Base-by-base conservation (phyloP, 2,113 vertebrate genomes). In the Cheilinus undulatus region DNA sequence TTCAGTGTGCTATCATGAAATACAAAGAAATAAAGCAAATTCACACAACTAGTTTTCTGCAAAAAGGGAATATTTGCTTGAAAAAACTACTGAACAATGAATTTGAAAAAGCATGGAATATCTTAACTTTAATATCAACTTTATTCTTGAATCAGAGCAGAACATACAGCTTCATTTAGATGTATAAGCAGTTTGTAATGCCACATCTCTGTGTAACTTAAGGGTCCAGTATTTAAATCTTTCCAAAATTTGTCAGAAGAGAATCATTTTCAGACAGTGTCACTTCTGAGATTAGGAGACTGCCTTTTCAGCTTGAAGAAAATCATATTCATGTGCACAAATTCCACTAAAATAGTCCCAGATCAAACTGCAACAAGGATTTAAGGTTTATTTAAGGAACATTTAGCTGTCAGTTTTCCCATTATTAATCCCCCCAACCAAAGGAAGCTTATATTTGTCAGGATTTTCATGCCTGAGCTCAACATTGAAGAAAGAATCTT, bases 381-480 rank as follows among this genome's bases (percentile, higher is more conserved):
- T 10, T 42, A 42, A 64, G 5, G 10, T 68, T 61, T 45, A 75
- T 51, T 76, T 56, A 27, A 27, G 60, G 28, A 56, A n/a, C 34
- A 49, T 78, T 57, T 76, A 63, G 28, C 36, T 61, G 17, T 69
- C 56, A 70, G 38, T 66, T 62, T 38, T 74, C 23, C 63, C 54
- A 76, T 78, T 78, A 60, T 76, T 74, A 59, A 74, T 71, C 62
- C 28, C 66, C 12, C 32, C 8, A 7, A 30, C 53, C 49, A 28
- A 65, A 50, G 62, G 40, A 53, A 27, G 10, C 22, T n/a, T 40
- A 22, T 9, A 81, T 74, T 56, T 73, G 54, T 73, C 63, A 73
- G 61, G n/a, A 66, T 83, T 85, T 80, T 28, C 32, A 53, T 38
- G 43, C 61, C 30, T 40, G 43, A 69, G 62, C 26, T 73, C 56